Percentiles rank a stretch among this genome's conserved stretches.
Evolutionary conservation across 2,797 vertebrate genomes (phyloP).

Genomic region (Prionace glauca): DNA sequence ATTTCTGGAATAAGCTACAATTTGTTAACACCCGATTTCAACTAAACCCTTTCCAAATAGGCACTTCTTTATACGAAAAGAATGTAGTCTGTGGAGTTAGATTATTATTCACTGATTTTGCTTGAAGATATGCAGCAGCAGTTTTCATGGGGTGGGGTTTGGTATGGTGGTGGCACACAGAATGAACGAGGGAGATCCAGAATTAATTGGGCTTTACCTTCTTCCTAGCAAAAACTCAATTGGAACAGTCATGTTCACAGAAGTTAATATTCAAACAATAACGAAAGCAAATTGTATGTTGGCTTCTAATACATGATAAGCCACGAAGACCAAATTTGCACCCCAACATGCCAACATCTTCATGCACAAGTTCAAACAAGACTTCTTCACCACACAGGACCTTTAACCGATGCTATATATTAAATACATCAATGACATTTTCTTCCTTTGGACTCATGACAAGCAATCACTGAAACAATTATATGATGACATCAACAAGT

Average conservation of each 20-base stretch:
- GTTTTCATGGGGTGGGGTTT: too few species aligned
- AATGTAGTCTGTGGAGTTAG: neutral
- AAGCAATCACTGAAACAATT: too few species aligned
- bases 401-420: too few species aligned
- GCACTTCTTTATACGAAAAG: neutral
- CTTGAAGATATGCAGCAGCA: neutral
- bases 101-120: neutral
- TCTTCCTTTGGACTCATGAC: too few species aligned
- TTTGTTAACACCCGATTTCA: neutral
- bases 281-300: neutral
- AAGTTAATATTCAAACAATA: neutral
- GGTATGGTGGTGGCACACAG: too few species aligned
- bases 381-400: too few species aligned
- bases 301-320: neutral
- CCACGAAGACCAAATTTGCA: too few species aligned
- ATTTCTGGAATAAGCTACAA: neutral
- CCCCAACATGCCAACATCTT: too few species aligned
- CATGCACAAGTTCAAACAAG: too few species aligned
- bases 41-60: neutral
- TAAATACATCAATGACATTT: too few species aligned
- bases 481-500: too few species aligned
- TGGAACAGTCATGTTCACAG: neutral
- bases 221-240: neutral
- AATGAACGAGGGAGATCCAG: neutral
- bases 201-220: neutral